phyloP scores from a whole-genome alignment of 2,888 invertebrate species.

The Graphium colonna region DNA sequence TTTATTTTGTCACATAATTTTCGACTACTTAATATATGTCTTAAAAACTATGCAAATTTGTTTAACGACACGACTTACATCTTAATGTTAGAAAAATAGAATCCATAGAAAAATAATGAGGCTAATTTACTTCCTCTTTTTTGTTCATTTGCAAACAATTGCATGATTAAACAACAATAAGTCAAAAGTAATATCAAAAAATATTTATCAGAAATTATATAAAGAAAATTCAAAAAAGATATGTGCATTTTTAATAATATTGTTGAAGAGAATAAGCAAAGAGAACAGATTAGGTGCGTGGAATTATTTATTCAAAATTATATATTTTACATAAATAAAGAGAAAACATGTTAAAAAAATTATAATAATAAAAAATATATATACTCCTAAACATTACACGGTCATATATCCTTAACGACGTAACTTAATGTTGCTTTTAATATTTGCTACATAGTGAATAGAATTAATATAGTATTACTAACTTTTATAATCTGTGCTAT shows the following conservation, averaged over 20 bases:
- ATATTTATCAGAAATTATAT: not conserved
- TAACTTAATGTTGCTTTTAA: too few relatives aligned
- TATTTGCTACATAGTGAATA: too few relatives aligned
- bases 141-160: constrained; percentile 7
- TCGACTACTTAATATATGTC: not conserved
- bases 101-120: constrained; percentile 23
- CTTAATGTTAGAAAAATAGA: constrained; percentile 23
- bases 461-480: too few relatives aligned
- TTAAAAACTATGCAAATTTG: not conserved
- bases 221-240: not conserved
- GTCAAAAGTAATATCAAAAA: not conserved
- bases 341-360: not conserved
- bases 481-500: too few relatives aligned
- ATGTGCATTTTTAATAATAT: too few relatives aligned
- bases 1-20: not conserved
- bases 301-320: too few relatives aligned
- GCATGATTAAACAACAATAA: not conserved
- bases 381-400: too few relatives aligned
- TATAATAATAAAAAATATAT: too few relatives aligned
- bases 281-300: not conserved
- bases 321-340: not conserved
- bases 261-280: not conserved
- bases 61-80: constrained; percentile 7
- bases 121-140: constrained; percentile 25
- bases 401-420: too few relatives aligned